Percentiles rank a stretch among this genome's conserved stretches.
These are phyloP conservation scores for Thelaira solivaga DNA, from an alignment of 2,888 invertebrate species.

Conservation along the genomic window DNA sequence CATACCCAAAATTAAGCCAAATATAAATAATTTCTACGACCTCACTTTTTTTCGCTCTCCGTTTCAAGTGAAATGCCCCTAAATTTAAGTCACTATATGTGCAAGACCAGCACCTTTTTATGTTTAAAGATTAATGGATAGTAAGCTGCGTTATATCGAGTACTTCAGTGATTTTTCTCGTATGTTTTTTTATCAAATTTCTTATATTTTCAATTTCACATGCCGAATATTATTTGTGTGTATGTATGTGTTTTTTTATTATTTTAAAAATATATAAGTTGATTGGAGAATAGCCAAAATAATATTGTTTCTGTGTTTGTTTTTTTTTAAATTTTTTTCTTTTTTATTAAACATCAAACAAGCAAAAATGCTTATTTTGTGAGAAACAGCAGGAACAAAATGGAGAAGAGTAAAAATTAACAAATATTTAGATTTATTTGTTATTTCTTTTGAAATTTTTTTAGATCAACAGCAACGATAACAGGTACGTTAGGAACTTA, in stretches of 20 bases:
- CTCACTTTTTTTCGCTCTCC: too few relatives aligned
- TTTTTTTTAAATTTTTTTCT: slow-evolving; percentile 9
- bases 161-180: background rate
- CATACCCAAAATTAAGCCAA: too few relatives aligned
- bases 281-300: slow-evolving; percentile 50
- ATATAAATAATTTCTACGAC: too few relatives aligned
- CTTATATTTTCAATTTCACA: slow-evolving; percentile 36
- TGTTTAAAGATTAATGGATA: too few relatives aligned
- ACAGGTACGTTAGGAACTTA: too few relatives aligned
- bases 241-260: slow-evolving; percentile 4
- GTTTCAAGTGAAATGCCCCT: too few relatives aligned
- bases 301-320: slow-evolving; percentile 3
- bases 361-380: slow-evolving; percentile 8
- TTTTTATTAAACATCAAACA: slow-evolving; percentile 30
- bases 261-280: slow-evolving; percentile 13
- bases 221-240: background rate
- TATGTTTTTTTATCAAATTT: slow-evolving; percentile 35
- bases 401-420: background rate
- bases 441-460: background rate
- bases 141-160: too few relatives aligned
- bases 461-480: too few relatives aligned
- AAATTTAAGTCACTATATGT: too few relatives aligned
- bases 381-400: background rate
- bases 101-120: too few relatives aligned
- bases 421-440: background rate